A percentile compares a stretch with the other conserved stretches of the same genome.
Evolutionary conservation across 2,113 vertebrate genomes (phyloP).

Genomic region (Tyto alba): DNA sequence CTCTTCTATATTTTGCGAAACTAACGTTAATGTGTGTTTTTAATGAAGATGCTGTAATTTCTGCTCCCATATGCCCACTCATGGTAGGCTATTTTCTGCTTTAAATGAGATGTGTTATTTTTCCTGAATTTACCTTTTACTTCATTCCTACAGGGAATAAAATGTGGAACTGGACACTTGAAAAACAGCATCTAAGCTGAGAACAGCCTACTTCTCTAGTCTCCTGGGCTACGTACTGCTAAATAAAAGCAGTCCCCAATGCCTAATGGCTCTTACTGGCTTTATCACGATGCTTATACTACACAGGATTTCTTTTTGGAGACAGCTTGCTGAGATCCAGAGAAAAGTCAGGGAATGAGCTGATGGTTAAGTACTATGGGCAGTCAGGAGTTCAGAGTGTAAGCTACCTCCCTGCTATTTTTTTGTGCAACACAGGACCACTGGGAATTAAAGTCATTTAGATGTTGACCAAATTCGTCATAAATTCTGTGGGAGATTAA

Average conservation of each 20-base stretch:
- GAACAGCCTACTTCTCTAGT: not conserved
- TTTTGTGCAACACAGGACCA: accelerated
- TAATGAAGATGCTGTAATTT: not conserved
- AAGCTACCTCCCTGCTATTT: not conserved
- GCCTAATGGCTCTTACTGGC: not conserved
- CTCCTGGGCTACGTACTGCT: not conserved
- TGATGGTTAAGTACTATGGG: not conserved
- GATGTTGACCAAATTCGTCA: not conserved
- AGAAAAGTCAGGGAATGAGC: accelerated
- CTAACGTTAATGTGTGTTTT: not conserved
- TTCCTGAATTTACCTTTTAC: not conserved
- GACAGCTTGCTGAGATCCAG: not conserved
- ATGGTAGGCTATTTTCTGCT: not conserved
- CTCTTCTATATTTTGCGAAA: not conserved
- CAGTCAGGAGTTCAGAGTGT: not conserved
- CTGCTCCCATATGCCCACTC: not conserved
- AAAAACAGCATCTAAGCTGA: not conserved
- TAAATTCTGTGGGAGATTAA: not conserved
- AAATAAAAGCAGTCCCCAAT: not conserved
- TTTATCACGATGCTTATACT: not conserved
- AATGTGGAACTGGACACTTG: not conserved
- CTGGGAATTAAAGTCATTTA: not conserved
- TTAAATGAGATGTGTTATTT: not conserved
- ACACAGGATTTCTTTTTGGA: not conserved
- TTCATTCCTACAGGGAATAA: not conserved